Conservation (phyloP, 1,140 invertebrate species). For the Drosophila rufa region DNA sequence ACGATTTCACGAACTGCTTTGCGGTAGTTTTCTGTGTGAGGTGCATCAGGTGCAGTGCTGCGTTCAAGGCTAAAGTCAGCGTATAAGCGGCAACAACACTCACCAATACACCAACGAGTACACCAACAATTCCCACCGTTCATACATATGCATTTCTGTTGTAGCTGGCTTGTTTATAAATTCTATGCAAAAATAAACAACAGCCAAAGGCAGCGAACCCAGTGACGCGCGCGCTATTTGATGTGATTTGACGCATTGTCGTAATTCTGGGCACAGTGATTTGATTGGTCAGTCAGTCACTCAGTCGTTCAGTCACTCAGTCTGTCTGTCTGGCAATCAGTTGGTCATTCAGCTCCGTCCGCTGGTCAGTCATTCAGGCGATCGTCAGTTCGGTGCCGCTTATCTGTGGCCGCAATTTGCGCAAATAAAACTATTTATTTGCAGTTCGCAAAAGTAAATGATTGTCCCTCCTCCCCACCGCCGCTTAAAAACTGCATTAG, state of each 20-base stretch:
- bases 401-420: slow-evolving; percentile 75
- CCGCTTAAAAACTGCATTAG: slow-evolving; percentile 45
- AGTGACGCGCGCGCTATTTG: slow-evolving; percentile 66
- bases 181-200: slow-evolving; percentile 55
- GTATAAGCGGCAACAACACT: slow-evolving; percentile 9
- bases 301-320: slow-evolving; percentile 9
- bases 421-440: slow-evolving; percentile 82
- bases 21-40: slow-evolving; percentile 15
- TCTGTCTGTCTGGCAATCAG: slow-evolving; percentile 14
- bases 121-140: slow-evolving; percentile 28
- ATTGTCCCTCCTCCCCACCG: slow-evolving; percentile 1
- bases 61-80: slow-evolving; percentile 42
- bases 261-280: slow-evolving; percentile 25
- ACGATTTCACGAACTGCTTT: slow-evolving; percentile 22
- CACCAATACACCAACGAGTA: slow-evolving; percentile 13
- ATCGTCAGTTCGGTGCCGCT: slow-evolving; percentile 49
- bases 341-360: slow-evolving; percentile 11
- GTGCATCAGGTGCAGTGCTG: slow-evolving; percentile 44
- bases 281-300: slow-evolving; percentile 58
- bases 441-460: slow-evolving; percentile 39
- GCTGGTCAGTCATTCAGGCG: slow-evolving; percentile 27
- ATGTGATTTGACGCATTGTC: slow-evolving; percentile 78
- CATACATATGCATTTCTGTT: slow-evolving; percentile 36
- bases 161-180: slow-evolving; percentile 43
- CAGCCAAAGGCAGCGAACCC: slow-evolving; percentile 16